These are phyloP conservation scores for Numenius phaeopus DNA, from an alignment of 2,797 vertebrate species.

Conservation along the genomic window DNA sequence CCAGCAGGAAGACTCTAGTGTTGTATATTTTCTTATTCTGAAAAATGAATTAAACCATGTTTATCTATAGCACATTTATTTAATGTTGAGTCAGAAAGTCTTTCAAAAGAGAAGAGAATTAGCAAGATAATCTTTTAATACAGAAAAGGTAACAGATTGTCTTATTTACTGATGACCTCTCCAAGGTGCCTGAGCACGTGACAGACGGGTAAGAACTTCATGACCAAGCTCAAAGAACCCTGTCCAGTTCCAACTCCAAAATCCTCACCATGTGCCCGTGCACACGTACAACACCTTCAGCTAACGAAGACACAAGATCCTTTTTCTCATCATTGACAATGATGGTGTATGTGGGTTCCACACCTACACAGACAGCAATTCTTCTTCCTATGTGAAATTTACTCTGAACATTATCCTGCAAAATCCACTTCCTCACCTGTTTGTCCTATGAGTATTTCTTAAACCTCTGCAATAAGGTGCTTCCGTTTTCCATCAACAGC, in stretches of 20 bases:
- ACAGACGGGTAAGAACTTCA: background rate
- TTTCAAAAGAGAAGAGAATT: background rate
- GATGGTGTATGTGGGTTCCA: background rate
- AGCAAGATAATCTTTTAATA: background rate
- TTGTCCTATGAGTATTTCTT: background rate
- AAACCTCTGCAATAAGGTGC: background rate
- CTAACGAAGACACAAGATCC: background rate
- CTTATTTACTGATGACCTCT: background rate
- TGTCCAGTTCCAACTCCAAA: background rate
- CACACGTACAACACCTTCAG: background rate
- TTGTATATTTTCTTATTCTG: background rate
- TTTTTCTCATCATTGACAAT: background rate
- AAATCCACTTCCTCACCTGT: background rate
- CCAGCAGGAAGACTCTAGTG: background rate
- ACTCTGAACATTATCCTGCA: background rate
- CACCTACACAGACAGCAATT: background rate
- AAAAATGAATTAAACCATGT: background rate
- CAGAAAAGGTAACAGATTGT: background rate
- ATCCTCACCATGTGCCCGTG: background rate
- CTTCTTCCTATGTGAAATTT: background rate
- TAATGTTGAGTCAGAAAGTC: background rate
- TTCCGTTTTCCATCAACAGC: background rate
- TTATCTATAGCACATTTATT: background rate
- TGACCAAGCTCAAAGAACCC: background rate
- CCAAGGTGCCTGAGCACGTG: background rate